phyloP scores from a whole-genome alignment of 1,140 invertebrate genomes.

The Meloidogyne chitwoodi region DNA sequence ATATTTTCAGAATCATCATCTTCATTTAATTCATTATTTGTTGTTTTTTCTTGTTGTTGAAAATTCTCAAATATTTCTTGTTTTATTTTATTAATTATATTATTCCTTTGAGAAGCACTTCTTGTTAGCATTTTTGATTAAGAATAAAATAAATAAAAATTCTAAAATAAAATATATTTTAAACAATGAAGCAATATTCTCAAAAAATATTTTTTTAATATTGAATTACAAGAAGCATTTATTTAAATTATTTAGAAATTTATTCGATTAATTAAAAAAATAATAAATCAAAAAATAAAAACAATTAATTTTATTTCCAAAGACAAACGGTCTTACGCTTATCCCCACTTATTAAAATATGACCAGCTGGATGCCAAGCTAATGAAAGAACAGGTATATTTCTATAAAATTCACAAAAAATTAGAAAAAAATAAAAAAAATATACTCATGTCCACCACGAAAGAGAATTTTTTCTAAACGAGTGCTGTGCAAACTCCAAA shows the following conservation, averaged over 20 bases:
- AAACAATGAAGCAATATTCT: no score
- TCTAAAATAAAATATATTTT: background rate
- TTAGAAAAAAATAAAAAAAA: constrained; percentile 14
- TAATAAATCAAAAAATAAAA: background rate
- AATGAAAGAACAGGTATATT: constrained; percentile 30
- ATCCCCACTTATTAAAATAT: constrained; percentile 33
- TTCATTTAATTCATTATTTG: background rate
- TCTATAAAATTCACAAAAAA: constrained; percentile 22
- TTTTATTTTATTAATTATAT: background rate
- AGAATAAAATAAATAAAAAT: background rate
- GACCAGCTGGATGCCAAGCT: constrained; percentile 37
- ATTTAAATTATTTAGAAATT: background rate
- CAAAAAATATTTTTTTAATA: no score
- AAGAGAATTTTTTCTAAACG: constrained; percentile 74
- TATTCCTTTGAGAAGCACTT: background rate
- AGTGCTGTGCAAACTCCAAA: constrained; percentile 79
- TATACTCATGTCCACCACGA: constrained; percentile 45
- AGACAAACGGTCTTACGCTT: constrained; percentile 33
- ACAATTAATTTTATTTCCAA: constrained; percentile 27
- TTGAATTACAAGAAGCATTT: no score
- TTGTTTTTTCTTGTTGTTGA: background rate
- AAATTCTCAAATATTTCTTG: background rate
- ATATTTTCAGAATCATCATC: background rate
- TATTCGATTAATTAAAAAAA: background rate
- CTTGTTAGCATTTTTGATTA: background rate